Evolutionary conservation across 2,888 invertebrate genomes (phyloP).

Genomic region (Zygothrica quintamaculata): DNA sequence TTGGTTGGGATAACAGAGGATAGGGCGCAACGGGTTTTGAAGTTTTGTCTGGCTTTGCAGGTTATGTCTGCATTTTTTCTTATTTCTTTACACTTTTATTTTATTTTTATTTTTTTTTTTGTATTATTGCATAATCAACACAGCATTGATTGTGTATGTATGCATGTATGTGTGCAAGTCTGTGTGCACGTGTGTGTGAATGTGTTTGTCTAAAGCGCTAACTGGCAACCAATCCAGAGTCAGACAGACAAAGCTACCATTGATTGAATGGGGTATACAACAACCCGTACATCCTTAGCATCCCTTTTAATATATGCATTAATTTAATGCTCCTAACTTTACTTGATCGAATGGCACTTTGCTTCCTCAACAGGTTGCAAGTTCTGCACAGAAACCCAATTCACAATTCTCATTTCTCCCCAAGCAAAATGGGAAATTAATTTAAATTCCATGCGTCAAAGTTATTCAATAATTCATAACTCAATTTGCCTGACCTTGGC

Average conservation of each 20-base stretch:
- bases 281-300: slow-evolving; percentile 5
- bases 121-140: slow-evolving; percentile 61
- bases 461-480: slow-evolving; percentile 72
- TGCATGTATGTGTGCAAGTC: slow-evolving; percentile 8
- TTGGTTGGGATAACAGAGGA: not conserved
- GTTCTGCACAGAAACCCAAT: slow-evolving; percentile 5
- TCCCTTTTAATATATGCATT: not conserved
- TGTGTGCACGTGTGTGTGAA: slow-evolving; percentile 14
- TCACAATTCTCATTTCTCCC: not conserved
- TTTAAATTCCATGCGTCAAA: slow-evolving; percentile 62
- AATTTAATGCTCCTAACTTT: not conserved
- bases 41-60: slow-evolving; percentile 44
- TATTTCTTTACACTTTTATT: not conserved
- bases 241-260: slow-evolving; percentile 36
- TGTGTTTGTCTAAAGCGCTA: slow-evolving; percentile 25
- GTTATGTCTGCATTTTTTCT: slow-evolving; percentile 36
- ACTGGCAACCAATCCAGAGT: slow-evolving; percentile 57
- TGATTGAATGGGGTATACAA: slow-evolving; percentile 3
- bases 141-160: slow-evolving; percentile 58
- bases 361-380: slow-evolving; percentile 54
- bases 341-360: not conserved
- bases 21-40: slow-evolving; percentile 22
- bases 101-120: slow-evolving; percentile 15
- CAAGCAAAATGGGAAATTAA: slow-evolving; percentile 36
- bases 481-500: slow-evolving; percentile 64